Evolutionary conservation across 2,888 invertebrate species (phyloP), one percentile per base, ranked within the genome.

Genomic region (Hypercompe scribonia): DNA sequence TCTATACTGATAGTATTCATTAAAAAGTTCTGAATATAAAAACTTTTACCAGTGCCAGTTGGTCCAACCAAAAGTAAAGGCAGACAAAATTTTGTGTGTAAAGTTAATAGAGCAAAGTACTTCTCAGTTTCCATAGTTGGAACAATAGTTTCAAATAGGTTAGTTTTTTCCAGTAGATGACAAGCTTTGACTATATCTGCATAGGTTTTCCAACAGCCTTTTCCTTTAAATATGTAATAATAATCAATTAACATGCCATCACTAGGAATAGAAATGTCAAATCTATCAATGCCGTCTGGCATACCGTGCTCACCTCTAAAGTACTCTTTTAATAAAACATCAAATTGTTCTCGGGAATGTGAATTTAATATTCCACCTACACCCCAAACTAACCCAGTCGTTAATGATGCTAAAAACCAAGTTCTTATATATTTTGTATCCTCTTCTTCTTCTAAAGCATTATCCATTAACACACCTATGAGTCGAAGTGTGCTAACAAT

Each of bases 131-230:
- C 99, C 69, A 98, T 96, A 0, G 99, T 99, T 18, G 98, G 98
- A 65, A 99, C 97, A 64, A 98, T 96, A 70, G 97, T 96, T 90
- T 97, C 97, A n/a, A 97, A 93, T 73, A 97, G 95, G 88, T 97
- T 97, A 46, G 96, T 95, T 78, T 96, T 96, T 84, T 97, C 97
- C 76, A 94, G 96, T 10, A 96, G 86, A 81, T 93, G 92, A 46
- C 94, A 90, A 54, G 91, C 87, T 86, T 96, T 97, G 0, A 98
- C 97, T 68, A 97, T 89, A 72, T 99, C 99, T 2, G 97, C 97
- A 97, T 98, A 99, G 71, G 97, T 97, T 87, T 98, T 98, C 99
- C 99, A 99, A 69, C 96, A 96, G 0, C 99, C 99, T 90, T 98
- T 97, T 61, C 97, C 97, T 90, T 97, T 98, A 87, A 96, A 98